These are phyloP conservation scores for Danaus melanippus DNA, from an alignment of 1,140 invertebrate species.

Conservation along the genomic window DNA sequence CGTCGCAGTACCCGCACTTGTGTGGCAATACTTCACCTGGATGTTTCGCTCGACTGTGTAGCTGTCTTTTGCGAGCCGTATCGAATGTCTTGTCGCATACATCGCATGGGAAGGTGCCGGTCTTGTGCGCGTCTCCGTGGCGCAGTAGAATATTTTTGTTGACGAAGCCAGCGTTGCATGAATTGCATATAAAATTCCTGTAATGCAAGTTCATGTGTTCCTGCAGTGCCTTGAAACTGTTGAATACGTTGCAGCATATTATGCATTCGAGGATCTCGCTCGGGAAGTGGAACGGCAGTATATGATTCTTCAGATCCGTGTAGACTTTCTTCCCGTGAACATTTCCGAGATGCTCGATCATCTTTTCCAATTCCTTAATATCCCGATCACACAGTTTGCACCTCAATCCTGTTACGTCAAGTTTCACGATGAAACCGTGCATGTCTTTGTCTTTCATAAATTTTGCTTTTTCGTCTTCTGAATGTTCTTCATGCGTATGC, in stretches of 20 bases:
- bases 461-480: conserved; percentile 17
- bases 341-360: conserved; percentile 30
- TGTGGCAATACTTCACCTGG: conserved; percentile 23
- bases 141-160: conserved; percentile 40
- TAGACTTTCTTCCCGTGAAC: conserved; percentile 29
- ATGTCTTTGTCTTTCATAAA: conserved; percentile 39
- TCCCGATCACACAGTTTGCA: conserved; percentile 33
- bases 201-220: conserved; percentile 44
- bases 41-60: conserved; percentile 28
- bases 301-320: conserved; percentile 33
- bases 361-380: conserved; percentile 20
- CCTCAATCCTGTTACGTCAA: conserved; percentile 41
- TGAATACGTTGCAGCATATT: conserved; percentile 34
- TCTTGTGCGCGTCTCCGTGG: conserved; percentile 35
- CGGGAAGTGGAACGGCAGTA: conserved; percentile 42
- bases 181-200: conserved; percentile 35
- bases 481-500: conserved; percentile 32
- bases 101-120: conserved; percentile 24
- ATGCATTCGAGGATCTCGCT: conserved; percentile 27
- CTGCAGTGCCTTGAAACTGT: conserved; percentile 35
- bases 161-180: conserved; percentile 44
- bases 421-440: conserved; percentile 38
- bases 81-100: conserved; percentile 28
- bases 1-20: conserved; percentile 35
- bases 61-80: conserved; percentile 27